These are phyloP conservation scores for Paradisaea rubra DNA, from an alignment of 2,113 vertebrate species.

Conservation along the genomic window DNA sequence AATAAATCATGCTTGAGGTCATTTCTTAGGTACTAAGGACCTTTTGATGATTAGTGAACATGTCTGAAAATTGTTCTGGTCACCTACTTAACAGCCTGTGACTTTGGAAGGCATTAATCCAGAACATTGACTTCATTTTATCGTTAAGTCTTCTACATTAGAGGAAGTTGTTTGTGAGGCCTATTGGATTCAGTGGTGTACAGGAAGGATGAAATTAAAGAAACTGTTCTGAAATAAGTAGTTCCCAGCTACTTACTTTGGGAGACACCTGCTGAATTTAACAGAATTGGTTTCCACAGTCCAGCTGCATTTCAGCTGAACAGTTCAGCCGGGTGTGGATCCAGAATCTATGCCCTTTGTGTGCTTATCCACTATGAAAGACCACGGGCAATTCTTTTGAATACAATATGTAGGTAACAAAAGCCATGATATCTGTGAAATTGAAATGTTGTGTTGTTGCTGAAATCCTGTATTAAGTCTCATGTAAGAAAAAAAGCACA, in stretches of 20 bases:
- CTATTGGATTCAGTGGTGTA: not conserved
- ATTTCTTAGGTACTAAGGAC: constrained; percentile 28
- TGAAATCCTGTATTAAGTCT: not conserved
- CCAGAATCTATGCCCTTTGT: not conserved
- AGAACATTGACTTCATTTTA: constrained; percentile 24
- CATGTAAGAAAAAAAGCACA: not conserved
- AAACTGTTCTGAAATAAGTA: constrained; percentile 2
- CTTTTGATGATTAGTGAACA: constrained; percentile 17
- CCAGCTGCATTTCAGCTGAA: constrained; percentile 14
- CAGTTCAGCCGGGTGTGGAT: not conserved
- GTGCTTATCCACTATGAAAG: not conserved
- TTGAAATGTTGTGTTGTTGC: not conserved
- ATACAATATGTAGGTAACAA: not conserved
- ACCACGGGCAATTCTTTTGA: not conserved
- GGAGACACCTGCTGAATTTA: not conserved
- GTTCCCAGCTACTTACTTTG: not conserved
- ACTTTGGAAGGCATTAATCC: constrained; percentile 42
- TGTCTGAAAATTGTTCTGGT: constrained; percentile 22
- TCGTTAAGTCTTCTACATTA: constrained; percentile 7
- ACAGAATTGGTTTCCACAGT: not conserved
- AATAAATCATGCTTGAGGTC: constrained; percentile 11
- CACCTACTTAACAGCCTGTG: constrained; percentile 11
- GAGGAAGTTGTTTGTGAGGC: not conserved
- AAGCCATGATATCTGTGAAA: not conserved
- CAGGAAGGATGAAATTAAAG: not conserved